phyloP scores from a whole-genome alignment of 2,113 vertebrate genomes.

The Corvus cornix region DNA sequence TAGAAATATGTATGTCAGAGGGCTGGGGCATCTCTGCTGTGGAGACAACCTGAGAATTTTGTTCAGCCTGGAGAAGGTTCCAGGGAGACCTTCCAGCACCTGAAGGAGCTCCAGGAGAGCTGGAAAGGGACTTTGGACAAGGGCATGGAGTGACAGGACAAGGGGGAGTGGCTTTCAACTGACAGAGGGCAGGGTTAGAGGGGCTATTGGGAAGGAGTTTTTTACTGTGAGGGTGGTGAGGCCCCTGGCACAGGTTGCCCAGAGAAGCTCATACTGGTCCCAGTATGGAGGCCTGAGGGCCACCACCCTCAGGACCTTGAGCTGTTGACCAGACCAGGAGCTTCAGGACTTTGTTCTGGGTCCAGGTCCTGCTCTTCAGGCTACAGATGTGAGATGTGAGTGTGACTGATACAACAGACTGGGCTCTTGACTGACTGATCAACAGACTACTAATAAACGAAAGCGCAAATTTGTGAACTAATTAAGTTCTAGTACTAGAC shows the following conservation, averaged over 20 bases:
- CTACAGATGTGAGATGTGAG: background rate
- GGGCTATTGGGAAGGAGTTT: background rate
- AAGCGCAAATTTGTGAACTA: background rate
- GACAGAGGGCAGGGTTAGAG: background rate
- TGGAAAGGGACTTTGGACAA: background rate
- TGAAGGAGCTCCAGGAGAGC: background rate
- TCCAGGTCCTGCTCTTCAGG: background rate
- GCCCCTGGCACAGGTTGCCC: background rate
- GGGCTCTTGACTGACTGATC: background rate
- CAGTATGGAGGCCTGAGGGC: background rate
- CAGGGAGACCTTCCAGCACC: background rate
- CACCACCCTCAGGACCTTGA: background rate
- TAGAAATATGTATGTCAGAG: background rate
- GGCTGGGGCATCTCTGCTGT: background rate
- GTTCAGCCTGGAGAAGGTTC: background rate
- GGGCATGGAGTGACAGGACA: background rate
- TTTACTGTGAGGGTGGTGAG: too few species aligned
- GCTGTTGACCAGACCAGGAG: background rate
- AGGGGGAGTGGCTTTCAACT: background rate
- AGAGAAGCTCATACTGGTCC: background rate
- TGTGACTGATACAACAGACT: background rate
- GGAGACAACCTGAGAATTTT: background rate
- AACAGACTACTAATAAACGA: background rate
- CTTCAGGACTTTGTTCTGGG: background rate
- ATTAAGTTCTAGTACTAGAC: background rate